phyloP scores from a whole-genome alignment of 2,888 invertebrate species.

The Ypsolopha scabrella region DNA sequence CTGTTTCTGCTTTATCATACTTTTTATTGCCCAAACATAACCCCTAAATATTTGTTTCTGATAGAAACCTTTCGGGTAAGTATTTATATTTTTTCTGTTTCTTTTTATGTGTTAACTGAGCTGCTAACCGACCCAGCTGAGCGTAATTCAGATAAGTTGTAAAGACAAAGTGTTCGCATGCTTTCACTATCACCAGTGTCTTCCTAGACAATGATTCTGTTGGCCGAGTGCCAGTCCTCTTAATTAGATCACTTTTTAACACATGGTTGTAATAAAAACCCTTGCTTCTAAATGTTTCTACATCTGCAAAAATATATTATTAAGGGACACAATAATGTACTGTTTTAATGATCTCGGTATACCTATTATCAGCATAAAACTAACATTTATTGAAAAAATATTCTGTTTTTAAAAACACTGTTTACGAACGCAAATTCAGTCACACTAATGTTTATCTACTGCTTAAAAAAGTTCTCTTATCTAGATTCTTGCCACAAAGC shows the following conservation, averaged over 20 bases:
- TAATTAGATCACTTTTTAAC: conserved; percentile 38
- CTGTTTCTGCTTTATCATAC: neutral
- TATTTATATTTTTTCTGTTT: neutral
- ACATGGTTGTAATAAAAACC: neutral
- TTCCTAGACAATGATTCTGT: conserved; percentile 20
- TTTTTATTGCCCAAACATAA: neutral
- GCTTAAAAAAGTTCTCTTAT: too few species aligned
- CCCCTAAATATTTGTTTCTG: neutral
- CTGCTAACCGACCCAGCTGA: neutral
- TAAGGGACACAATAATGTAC: too few species aligned
- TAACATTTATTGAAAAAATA: too few species aligned
- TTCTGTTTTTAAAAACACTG: too few species aligned
- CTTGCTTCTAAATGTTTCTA: neutral
- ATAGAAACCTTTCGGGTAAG: neutral
- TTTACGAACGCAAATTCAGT: too few species aligned
- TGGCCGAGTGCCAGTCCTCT: conserved; percentile 47
- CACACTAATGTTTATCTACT: too few species aligned
- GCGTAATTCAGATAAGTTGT: neutral
- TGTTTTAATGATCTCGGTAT: too few species aligned
- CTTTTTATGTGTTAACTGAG: neutral
- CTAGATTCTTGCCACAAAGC: too few species aligned
- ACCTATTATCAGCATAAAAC: too few species aligned
- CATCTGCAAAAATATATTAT: too few species aligned
- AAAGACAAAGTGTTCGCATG: neutral
- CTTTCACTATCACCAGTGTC: conserved; percentile 11